Base-by-base conservation (phyloP, 2,113 vertebrate genomes). In the Lathamus discolor region DNA sequence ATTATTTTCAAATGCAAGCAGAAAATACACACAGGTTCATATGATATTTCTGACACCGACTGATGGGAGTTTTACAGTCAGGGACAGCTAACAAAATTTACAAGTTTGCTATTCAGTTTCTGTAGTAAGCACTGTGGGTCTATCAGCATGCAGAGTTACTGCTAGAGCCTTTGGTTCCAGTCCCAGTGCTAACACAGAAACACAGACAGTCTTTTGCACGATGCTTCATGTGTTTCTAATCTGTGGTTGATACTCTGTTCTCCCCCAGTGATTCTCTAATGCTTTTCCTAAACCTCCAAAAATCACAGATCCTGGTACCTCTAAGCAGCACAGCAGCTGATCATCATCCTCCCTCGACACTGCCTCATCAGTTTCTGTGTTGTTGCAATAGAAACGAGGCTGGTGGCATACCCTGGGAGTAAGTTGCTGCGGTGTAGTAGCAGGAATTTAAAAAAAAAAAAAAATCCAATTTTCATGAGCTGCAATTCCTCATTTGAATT, bases 1-100 rank as follows among this genome's bases (percentile, higher is more conserved):
- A 94, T 97, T 97, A 96, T 97, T 97, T 97, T 96, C 82, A 95
- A 85, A 93, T 86, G 67, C 86, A 92, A 79, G 87, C 73, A 90
- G 93, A 94, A 97, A 96, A 94, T 68, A 68, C 87, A 95, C 81
- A 90, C 54, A 82, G 63, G 82, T 93, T 79, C 94, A 59, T 90
- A 73, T 78, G 88, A 90, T 81, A 92, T 90, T 96, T 70, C 55
- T 93, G 55, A 73, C 7, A 6, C 25, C 88, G 92, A 79, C 68
- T 87, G 75, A 70, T 88, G 74, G 27, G 46, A 90, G 39, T 61
- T 90, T 61, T 90, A 62, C 22, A 90, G 76, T 67, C 37, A 92
- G 86, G 61, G 77, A 74, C 81, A 92, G 88, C 44, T 86, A 93
- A 89, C 7, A 72, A 85, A 77, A 90, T 72, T 81, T 90, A 54